Base-by-base conservation (phyloP, 2,888 invertebrate species). In the Sminthurinus aureus region DNA sequence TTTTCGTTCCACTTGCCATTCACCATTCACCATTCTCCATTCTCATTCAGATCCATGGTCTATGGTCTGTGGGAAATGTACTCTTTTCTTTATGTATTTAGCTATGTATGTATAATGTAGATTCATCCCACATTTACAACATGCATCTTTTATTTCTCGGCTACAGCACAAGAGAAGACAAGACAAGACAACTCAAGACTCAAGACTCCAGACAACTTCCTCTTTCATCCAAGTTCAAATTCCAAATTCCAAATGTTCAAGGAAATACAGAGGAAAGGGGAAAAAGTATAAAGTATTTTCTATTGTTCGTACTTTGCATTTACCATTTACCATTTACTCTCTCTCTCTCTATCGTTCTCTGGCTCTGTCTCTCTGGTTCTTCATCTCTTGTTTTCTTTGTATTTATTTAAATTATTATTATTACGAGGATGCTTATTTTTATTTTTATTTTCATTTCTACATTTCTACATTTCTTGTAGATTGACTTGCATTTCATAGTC, bases 1-100 rank as follows among this genome's bases (percentile, higher is more conserved):
- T 81, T 64, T 75, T 74, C 58, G 74, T 81, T 81, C 73, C 58
- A 58, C 81, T 64, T 58, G 50, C 76, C 26, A 24, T 26, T 22
- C 20, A 22, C n/a, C 69, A 20, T 22, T 22, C 69, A 9, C n/a
- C 69, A 15, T 20, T 73, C 73, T 73, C 22, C 20, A 8, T 38
- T 24, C 8, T 12, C 11, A 22, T 66, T 11, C 9, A 58, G 58
- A 9, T 15, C 58, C 11, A 69, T 69, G 67, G 20, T n/a, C 20
- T 69, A n/a, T 69, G 3, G 8, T 20, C 20, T 20, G 18, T 12
- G 58, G 9, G 58, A 58, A 15, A 12, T 9, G 9, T n/a, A 69
- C 20, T 71, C 4, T 24, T 13, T 9, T 71, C 71, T 71, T 22
- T 24, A 71, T 71, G 71, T 71, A n/a, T 6, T 6, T n/a, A 67